Conservation (phyloP, 1,140 invertebrate species). For the Neodiprion fabricii region DNA sequence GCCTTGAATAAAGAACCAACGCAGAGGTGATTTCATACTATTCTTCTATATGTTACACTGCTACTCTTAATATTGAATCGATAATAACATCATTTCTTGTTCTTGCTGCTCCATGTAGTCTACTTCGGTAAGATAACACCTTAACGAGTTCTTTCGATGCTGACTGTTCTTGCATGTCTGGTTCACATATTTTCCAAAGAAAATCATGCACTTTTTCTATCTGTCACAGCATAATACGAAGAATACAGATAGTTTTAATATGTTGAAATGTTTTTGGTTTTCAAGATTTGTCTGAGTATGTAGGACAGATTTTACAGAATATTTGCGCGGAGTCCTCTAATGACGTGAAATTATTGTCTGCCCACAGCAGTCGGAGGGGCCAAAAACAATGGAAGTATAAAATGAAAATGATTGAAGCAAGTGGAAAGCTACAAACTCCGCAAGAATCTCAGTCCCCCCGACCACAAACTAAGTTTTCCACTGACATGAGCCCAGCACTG, state of each 20-base stretch:
- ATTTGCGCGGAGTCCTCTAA: neutral
- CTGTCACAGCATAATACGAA: too few species aligned
- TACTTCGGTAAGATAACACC: conserved; percentile 55
- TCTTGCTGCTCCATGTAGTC: conserved; percentile 41
- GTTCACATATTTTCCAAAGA: too few species aligned
- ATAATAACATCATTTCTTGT: conserved; percentile 32
- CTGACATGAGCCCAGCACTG: conserved; percentile 78
- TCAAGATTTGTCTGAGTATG: too few species aligned
- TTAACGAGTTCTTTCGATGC: neutral
- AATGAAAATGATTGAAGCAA: conserved; percentile 57
- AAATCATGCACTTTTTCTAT: too few species aligned
- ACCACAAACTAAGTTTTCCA: conserved; percentile 58
- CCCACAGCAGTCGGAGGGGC: conserved; percentile 51
- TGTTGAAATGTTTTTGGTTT: too few species aligned
- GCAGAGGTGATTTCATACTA: conserved; percentile 60
- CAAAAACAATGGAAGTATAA: conserved; percentile 61
- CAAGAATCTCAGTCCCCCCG: conserved; percentile 59
- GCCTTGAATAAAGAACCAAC: conserved; percentile 80
- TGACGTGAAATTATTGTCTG: conserved; percentile 19
- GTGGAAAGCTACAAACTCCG: conserved; percentile 48
- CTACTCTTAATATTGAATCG: conserved; percentile 14
- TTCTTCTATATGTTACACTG: conserved; percentile 11
- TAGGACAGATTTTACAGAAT: too few species aligned
- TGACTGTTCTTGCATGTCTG: neutral
- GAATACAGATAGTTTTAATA: too few species aligned